These are phyloP conservation scores for Odontamblyopus rebecca DNA, from an alignment of 2,797 vertebrate genomes.

Conservation along the genomic window DNA sequence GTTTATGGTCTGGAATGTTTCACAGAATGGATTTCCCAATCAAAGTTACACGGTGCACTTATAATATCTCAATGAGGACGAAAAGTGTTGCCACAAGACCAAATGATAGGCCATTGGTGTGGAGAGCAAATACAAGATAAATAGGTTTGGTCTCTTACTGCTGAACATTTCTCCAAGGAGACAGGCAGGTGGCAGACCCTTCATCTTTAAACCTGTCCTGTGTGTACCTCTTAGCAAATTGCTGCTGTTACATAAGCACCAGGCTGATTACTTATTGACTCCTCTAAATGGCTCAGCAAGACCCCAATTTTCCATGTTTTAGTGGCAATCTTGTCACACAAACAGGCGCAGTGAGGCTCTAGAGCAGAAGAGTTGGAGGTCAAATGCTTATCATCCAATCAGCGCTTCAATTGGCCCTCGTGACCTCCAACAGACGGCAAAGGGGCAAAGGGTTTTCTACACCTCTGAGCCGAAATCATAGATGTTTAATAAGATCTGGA, in stretches of 20 bases:
- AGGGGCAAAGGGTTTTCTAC: not conserved
- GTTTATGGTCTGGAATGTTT: too few relatives aligned
- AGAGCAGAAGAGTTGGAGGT: not conserved
- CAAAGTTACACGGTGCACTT: too few relatives aligned
- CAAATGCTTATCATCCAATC: not conserved
- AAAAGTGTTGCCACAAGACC: too few relatives aligned
- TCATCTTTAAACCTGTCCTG: not conserved
- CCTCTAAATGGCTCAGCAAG: not conserved
- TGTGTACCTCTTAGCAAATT: not conserved
- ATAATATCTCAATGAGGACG: too few relatives aligned
- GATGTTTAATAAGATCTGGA: too few relatives aligned
- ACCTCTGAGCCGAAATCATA: not conserved
- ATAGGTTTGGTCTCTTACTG: too few relatives aligned
- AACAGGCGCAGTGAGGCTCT: not conserved
- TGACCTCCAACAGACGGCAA: not conserved
- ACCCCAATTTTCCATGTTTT: not conserved
- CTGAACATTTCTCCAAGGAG: not conserved
- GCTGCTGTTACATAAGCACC: not conserved
- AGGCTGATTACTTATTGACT: constrained; percentile 9
- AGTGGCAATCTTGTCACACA: constrained; percentile 3
- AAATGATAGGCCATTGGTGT: too few relatives aligned
- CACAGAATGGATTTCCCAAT: too few relatives aligned
- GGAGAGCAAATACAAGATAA: too few relatives aligned
- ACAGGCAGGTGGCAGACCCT: not conserved
- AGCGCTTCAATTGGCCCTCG: not conserved